Conservation (phyloP, 2,888 invertebrate genomes). For the Drosophila setosimentum region DNA sequence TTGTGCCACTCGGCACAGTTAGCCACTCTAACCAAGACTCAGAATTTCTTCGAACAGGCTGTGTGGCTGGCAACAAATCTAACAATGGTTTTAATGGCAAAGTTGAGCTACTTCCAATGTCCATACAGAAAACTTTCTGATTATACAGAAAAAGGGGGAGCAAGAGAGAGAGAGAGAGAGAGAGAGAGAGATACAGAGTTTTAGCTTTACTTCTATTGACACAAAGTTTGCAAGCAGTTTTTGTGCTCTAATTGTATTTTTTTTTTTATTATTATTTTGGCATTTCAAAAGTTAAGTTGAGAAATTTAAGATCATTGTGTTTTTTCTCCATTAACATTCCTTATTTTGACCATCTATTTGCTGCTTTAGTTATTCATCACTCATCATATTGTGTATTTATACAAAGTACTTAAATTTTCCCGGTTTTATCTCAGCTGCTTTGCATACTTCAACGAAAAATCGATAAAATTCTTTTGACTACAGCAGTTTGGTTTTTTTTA, state of each 20-base stretch:
- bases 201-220: slow-evolving; percentile 18
- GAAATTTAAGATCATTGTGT: not conserved
- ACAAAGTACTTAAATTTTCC: not conserved
- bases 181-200: not conserved
- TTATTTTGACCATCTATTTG: slow-evolving; percentile 5
- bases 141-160: not conserved
- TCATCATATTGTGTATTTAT: slow-evolving; percentile 5
- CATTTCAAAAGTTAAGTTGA: not conserved
- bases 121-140: slow-evolving; percentile 5
- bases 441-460: slow-evolving; percentile 8
- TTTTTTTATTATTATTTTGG: not conserved
- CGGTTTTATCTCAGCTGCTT: not conserved
- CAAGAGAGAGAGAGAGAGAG: not conserved
- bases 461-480: slow-evolving; percentile 14
- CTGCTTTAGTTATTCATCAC: not conserved
- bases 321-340: not conserved
- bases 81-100: slow-evolving; percentile 3
- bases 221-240: slow-evolving; percentile 8
- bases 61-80: not conserved
- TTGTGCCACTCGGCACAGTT: slow-evolving; percentile 48
- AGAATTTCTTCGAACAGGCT: not conserved
- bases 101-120: not conserved
- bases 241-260: slow-evolving; percentile 2
- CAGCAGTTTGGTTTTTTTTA: slow-evolving; percentile 1
- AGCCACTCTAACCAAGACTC: not conserved